phyloP scores from a whole-genome alignment of 2,888 invertebrate species.

The Leptura quadrifasciata region DNA sequence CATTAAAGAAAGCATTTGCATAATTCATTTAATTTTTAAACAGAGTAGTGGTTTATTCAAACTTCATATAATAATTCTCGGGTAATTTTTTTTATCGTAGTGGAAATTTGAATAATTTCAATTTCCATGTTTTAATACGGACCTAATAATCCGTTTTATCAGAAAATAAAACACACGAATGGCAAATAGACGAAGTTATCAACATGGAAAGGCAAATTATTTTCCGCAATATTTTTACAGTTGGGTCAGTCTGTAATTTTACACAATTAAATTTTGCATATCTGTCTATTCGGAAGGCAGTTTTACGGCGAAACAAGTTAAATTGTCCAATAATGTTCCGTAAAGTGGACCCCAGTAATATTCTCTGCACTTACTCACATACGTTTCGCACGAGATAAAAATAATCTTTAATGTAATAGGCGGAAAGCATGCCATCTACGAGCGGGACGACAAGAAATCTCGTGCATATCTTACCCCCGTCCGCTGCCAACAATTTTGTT shows the following conservation, averaged over 20 bases:
- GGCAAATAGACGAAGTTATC: conserved; percentile 55
- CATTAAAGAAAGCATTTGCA: conserved; percentile 11
- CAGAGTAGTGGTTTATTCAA: conserved; percentile 11
- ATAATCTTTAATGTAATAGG: conserved; percentile 70
- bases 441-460: conserved; percentile 57
- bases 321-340: conserved; percentile 50
- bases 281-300: conserved; percentile 63
- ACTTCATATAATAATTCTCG: neutral
- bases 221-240: conserved; percentile 66
- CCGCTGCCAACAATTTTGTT: neutral
- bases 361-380: conserved; percentile 63
- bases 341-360: conserved; percentile 60
- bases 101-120: conserved; percentile 49
- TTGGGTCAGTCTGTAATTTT: conserved; percentile 55
- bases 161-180: conserved; percentile 52
- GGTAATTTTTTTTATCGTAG: conserved; percentile 18
- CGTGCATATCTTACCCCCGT: neutral
- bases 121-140: conserved; percentile 44
- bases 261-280: conserved; percentile 61
- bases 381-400: conserved; percentile 69
- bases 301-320: conserved; percentile 51
- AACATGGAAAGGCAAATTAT: conserved; percentile 61
- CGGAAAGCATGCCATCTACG: conserved; percentile 69
- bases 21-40: conserved; percentile 13
- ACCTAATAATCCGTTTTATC: conserved; percentile 48